Evolutionary conservation across 2,113 vertebrate genomes (phyloP), one percentile per base, ranked within the genome.

Genomic region (Sander lucioperca): DNA sequence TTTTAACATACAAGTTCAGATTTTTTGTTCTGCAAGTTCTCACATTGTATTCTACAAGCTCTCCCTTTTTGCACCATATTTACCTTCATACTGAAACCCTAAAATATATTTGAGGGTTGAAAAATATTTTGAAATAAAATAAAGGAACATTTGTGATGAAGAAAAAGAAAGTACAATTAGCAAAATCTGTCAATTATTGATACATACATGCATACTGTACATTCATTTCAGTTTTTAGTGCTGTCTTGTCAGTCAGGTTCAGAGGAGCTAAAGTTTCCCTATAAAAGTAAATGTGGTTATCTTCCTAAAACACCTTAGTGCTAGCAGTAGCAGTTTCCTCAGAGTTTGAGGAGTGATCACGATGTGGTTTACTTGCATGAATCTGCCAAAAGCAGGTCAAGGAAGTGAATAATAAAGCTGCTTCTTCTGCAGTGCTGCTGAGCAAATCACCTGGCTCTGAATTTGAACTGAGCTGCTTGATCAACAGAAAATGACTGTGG

Each of bases 31-130:
- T n/a, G n/a, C n/a, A n/a, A n/a, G n/a, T n/a, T n/a, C n/a, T n/a
- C n/a, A n/a, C n/a, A n/a, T n/a, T n/a, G n/a, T n/a, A n/a, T n/a
- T n/a, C n/a, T n/a, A n/a, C n/a, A n/a, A n/a, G n/a, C n/a, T n/a
- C n/a, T n/a, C n/a, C n/a, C n/a, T n/a, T n/a, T n/a, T n/a, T n/a
- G n/a, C n/a, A n/a, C n/a, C n/a, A n/a, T n/a, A n/a, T n/a, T n/a
- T n/a, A n/a, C n/a, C n/a, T n/a, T n/a, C n/a, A n/a, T n/a, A n/a
- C n/a, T n/a, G n/a, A 43, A 43, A 4, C 16, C 66, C 33, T n/a
- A 51, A 79, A 87, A 83, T 80, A 74, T 65, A 59, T 54, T 63
- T 76, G 23, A 80, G 73, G 50, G 12, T 62, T 51, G 45, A 66
- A 48, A 85, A 66, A 71, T 68, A 67, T 80, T 71, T 76, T 8